A percentile compares a stretch with the other conserved stretches of the same genome.
These are phyloP conservation scores for Pristionchus fissidentatus DNA, from an alignment of 2,888 invertebrate genomes.

Conservation along the genomic window DNA sequence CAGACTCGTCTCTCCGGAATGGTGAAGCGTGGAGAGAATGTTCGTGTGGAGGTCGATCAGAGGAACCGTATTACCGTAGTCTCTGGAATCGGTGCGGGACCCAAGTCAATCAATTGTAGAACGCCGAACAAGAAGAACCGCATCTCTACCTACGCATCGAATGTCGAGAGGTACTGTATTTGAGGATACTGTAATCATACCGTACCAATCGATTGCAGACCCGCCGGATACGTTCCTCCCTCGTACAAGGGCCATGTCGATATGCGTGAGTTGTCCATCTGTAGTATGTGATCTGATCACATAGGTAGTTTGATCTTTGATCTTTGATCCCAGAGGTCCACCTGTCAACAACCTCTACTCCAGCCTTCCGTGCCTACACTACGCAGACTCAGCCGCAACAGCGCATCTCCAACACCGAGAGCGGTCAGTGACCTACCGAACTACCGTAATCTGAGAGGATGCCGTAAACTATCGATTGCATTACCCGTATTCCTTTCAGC, in stretches of 20 bases:
- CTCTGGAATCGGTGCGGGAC: background rate
- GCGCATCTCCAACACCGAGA: background rate
- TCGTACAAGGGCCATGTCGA: slow-evolving; percentile 8
- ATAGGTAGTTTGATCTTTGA: slow-evolving; percentile 39
- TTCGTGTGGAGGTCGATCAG: slow-evolving; percentile 16
- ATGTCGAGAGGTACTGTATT: background rate
- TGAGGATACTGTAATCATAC: background rate
- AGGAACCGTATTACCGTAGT: background rate
- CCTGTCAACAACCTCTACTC: slow-evolving; percentile 27
- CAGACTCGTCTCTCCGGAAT: slow-evolving; percentile 14
- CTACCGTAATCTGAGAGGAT: background rate
- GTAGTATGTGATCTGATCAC: too few species aligned
- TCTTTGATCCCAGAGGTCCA: slow-evolving; percentile 24
- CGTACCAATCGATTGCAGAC: background rate
- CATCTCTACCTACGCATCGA: background rate
- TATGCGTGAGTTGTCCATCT: slow-evolving; percentile 35
- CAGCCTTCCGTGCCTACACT: background rate
- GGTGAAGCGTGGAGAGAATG: slow-evolving; percentile 2
- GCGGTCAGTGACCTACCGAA: slow-evolving; percentile 10
- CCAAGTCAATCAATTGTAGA: background rate
- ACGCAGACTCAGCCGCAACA: background rate
- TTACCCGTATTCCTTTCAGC: background rate
- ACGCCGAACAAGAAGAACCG: background rate
- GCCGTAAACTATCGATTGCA: background rate
- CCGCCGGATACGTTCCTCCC: background rate